Conservation (phyloP, 2,797 vertebrate species). For the Podarcis lilfordi region DNA sequence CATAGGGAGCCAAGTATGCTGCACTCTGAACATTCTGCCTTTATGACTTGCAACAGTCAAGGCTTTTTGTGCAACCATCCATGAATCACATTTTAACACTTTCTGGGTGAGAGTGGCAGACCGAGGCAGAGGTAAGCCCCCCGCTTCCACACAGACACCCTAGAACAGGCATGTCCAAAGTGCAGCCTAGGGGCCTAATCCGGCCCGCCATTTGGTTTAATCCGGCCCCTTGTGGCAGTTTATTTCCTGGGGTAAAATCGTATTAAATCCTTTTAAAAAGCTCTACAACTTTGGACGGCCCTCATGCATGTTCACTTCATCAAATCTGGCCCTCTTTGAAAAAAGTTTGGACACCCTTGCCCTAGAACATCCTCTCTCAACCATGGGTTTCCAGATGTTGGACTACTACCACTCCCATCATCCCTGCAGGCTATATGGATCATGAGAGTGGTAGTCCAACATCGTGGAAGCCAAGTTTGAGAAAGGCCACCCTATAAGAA, state of each 20-base stretch:
- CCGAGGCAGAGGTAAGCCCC: not conserved
- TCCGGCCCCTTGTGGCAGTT: too few species aligned
- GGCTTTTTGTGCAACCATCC: constrained; percentile 9
- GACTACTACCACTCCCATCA: not conserved
- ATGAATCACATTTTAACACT: constrained; percentile 4
- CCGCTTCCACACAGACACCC: not conserved
- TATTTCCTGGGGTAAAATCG: too few species aligned
- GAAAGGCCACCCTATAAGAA: not conserved
- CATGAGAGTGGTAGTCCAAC: too few species aligned
- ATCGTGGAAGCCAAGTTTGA: too few species aligned
- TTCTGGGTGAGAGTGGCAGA: not conserved
- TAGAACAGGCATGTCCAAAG: not conserved
- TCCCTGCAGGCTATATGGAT: too few species aligned
- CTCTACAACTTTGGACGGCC: too few species aligned
- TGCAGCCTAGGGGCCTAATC: too few species aligned
- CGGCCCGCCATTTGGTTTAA: too few species aligned
- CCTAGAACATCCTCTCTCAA: not conserved
- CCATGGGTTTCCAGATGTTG: not conserved
- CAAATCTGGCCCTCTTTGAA: too few species aligned
- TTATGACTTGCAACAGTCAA: constrained; percentile 26
- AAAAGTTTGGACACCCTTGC: too few species aligned
- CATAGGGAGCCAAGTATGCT: not conserved
- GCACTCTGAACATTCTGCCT: not conserved
- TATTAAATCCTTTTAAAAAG: too few species aligned
- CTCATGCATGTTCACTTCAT: too few species aligned